A percentile compares a stretch with the other conserved stretches of the same genome.
These are phyloP conservation scores for Stenodera caucasica DNA, from an alignment of 2,888 invertebrate species.

Conservation along the genomic window DNA sequence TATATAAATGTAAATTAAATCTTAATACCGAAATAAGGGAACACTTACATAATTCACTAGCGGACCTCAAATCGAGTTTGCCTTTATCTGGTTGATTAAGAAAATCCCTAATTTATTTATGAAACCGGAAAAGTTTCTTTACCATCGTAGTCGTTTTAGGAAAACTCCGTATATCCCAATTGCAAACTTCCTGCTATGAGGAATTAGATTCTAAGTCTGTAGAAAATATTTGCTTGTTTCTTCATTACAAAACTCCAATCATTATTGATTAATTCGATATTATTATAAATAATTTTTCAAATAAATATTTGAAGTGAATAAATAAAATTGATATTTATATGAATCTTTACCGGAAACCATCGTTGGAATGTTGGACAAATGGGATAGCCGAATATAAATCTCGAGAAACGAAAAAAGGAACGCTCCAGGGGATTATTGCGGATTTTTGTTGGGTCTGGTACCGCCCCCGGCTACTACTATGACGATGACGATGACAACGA, in stretches of 20 bases:
- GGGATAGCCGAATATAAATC: conserved; percentile 10
- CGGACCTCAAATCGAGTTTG: conserved; percentile 26
- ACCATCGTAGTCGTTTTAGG: background rate
- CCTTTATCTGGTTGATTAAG: conserved; percentile 33
- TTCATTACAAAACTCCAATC: background rate
- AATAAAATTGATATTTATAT: too few relatives aligned
- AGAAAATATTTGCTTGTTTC: background rate
- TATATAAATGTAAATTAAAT: conserved; percentile 19
- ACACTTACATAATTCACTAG: conserved; percentile 17
- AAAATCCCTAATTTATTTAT: conserved; percentile 33
- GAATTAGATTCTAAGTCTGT: conserved; percentile 7
- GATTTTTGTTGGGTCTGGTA: conserved; percentile 11
- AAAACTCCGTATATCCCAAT: conserved; percentile 9
- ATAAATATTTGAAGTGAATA: too few relatives aligned
- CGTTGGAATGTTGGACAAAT: conserved; percentile 13
- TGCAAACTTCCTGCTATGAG: conserved; percentile 8
- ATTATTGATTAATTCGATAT: background rate
- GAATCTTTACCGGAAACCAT: conserved; percentile 6
- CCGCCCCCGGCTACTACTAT: background rate
- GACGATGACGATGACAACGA: background rate
- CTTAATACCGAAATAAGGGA: conserved; percentile 8
- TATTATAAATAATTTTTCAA: background rate
- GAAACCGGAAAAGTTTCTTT: conserved; percentile 24
- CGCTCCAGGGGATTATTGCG: conserved; percentile 15
- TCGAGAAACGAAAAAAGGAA: conserved; percentile 1